A percentile compares a stretch with the other conserved stretches of the same genome.
Conservation (phyloP, 2,888 invertebrate genomes). For the Apodemia mormo region DNA sequence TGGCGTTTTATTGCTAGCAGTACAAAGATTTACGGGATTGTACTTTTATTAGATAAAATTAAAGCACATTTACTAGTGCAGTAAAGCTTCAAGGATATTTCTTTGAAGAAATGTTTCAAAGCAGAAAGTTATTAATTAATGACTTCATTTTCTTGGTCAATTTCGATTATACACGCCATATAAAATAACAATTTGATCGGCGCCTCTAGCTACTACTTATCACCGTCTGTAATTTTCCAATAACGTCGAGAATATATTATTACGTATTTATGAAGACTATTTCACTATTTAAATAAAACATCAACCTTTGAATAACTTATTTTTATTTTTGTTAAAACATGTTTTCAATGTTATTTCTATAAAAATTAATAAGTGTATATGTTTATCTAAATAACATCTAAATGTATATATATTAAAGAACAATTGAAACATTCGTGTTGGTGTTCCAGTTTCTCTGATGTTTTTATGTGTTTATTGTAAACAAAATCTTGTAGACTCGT, state of each 20-base stretch:
- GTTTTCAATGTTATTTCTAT: slow-evolving; percentile 18
- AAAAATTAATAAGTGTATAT: neutral
- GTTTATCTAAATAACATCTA: neutral
- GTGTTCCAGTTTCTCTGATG: neutral
- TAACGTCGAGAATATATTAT: neutral
- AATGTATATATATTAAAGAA: neutral
- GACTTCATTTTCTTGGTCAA: neutral
- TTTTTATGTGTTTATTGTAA: slow-evolving; percentile 34
- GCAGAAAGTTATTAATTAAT: neutral
- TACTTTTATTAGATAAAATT: neutral
- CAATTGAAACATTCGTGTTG: neutral
- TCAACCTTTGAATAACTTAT: neutral
- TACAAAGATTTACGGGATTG: neutral
- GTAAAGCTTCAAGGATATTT: neutral
- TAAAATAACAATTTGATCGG: too few species aligned
- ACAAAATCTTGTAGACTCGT: slow-evolving; percentile 59
- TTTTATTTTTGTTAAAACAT: neutral
- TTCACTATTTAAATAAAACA: neutral
- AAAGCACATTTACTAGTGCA: neutral
- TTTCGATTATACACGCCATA: too few species aligned
- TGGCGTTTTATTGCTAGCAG: neutral
- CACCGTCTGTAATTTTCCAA: too few species aligned
- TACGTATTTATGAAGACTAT: neutral
- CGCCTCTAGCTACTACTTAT: too few species aligned
- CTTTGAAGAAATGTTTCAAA: neutral